These are phyloP conservation scores for Lochmaea crataegi DNA, from an alignment of 2,888 invertebrate genomes.

Conservation along the genomic window DNA sequence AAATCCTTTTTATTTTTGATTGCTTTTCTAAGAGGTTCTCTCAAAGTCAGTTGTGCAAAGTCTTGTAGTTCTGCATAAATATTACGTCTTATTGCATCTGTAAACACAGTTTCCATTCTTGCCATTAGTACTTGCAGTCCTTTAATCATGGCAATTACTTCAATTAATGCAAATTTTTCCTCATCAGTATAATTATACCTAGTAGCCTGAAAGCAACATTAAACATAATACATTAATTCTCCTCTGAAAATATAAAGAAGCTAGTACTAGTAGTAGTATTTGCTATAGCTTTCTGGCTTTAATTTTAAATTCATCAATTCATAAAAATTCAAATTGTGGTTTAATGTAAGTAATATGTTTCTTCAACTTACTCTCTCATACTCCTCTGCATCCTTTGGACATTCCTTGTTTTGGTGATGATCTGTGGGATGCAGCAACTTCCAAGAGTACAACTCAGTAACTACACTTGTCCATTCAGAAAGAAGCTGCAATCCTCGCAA, in stretches of 20 bases:
- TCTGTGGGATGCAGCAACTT: conserved; percentile 98
- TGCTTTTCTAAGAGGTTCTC: conserved; percentile 95
- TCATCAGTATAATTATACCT: conserved; percentile 88
- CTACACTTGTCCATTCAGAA: conserved; percentile 96
- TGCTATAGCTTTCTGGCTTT: no score
- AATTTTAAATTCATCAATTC: no score
- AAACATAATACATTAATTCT: neutral
- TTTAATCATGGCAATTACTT: conserved; percentile 99
- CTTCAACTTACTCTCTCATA: conserved; percentile 83
- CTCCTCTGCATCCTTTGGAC: conserved; percentile 96
- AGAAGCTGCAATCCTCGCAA: conserved; percentile 92
- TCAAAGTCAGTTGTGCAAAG: conserved; percentile 88
- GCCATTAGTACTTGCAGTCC: conserved; percentile 97
- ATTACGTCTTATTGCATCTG: conserved; percentile 88
- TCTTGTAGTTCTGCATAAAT: conserved; percentile 97
- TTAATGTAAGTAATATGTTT: neutral
- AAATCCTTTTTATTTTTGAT: conserved; percentile 98
- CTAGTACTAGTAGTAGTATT: no score
- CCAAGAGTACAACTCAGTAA: conserved; percentile 97
- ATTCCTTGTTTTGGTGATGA: conserved; percentile 93
- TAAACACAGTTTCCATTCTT: conserved; percentile 96
- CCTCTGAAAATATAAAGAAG: no score
- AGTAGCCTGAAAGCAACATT: conserved; percentile 75
- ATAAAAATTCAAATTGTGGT: neutral
- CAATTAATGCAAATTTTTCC: conserved; percentile 97